A percentile compares a stretch with the other conserved stretches of the same genome.
Conservation (phyloP, 2,113 vertebrate genomes). For the Trachemys scripta region DNA sequence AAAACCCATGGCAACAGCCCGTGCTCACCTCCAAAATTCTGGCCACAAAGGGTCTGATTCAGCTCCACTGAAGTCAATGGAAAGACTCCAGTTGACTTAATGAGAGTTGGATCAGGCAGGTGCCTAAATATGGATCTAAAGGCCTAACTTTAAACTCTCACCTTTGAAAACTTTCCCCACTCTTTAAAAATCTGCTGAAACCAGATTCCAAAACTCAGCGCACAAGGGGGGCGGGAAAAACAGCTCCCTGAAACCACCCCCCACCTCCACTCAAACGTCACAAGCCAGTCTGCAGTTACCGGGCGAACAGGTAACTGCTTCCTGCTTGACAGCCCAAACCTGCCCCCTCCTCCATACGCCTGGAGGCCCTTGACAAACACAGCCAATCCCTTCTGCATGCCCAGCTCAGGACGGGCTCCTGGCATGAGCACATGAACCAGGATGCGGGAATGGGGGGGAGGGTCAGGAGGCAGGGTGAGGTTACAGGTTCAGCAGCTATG, state of each 20-base stretch:
- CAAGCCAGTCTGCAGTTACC: not conserved
- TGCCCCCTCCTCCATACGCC: too few relatives aligned
- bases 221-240: too few relatives aligned
- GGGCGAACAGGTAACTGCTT: not conserved
- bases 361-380: not conserved
- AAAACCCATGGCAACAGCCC: not conserved
- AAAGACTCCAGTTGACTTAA: not conserved
- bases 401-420: not conserved
- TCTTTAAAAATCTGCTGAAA: not conserved
- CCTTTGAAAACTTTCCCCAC: not conserved
- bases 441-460: too few relatives aligned
- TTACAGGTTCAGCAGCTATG: not conserved
- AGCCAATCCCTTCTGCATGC: not conserved
- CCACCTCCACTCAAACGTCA: not conserved
- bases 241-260: not conserved
- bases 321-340: not conserved
- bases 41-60: not conserved
- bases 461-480: not conserved
- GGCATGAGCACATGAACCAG: not conserved
- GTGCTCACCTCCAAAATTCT: not conserved
- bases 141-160: not conserved
- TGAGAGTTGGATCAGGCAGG: not conserved
- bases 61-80: not conserved
- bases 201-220: not conserved
- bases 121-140: not conserved